A percentile compares a stretch with the other conserved stretches of the same genome.
Conservation (phyloP, 92 coral and sea anemone species). For the Muricea muricata region DNA sequence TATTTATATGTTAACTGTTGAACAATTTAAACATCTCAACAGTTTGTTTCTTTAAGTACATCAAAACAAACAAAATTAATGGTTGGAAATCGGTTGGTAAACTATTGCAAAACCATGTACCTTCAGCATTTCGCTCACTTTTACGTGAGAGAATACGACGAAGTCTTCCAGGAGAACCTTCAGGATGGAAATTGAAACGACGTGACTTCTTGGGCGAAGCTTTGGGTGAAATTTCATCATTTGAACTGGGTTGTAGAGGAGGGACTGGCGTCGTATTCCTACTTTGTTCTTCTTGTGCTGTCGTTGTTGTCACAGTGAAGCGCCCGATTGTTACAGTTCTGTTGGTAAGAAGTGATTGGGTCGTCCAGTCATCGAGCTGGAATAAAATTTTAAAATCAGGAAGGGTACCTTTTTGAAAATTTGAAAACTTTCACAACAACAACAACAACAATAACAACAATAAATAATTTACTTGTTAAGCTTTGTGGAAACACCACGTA, state of each 20-base stretch:
- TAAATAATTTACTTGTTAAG: no score
- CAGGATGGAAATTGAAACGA: no score
- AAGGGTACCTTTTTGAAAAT: no score
- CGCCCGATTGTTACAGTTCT: slow-evolving; percentile 88
- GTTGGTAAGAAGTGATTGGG: slow-evolving; percentile 83
- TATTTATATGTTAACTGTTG: no score
- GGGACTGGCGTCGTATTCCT: not conserved
- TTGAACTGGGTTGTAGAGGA: not conserved
- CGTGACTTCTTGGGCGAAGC: slow-evolving; percentile 28
- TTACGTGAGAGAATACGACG: slow-evolving; percentile 4
- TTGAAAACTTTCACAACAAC: no score
- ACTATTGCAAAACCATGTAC: not conserved
- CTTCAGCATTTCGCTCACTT: not conserved
- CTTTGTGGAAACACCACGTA: no score
- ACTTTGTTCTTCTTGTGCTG: slow-evolving; percentile 6
- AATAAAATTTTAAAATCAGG: not conserved
- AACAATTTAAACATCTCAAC: no score
- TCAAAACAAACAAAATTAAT: no score
- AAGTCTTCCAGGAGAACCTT: no score
- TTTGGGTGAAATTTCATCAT: not conserved
- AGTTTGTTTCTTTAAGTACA: no score
- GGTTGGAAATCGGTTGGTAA: no score
- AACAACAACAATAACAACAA: no score
- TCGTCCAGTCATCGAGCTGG: slow-evolving; percentile 98
- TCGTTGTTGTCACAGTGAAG: slow-evolving; percentile 89